Percentiles rank a stretch among this genome's conserved stretches.
These are phyloP conservation scores for Antheraea pernyi DNA, from an alignment of 1,140 invertebrate genomes.

Conservation along the genomic window DNA sequence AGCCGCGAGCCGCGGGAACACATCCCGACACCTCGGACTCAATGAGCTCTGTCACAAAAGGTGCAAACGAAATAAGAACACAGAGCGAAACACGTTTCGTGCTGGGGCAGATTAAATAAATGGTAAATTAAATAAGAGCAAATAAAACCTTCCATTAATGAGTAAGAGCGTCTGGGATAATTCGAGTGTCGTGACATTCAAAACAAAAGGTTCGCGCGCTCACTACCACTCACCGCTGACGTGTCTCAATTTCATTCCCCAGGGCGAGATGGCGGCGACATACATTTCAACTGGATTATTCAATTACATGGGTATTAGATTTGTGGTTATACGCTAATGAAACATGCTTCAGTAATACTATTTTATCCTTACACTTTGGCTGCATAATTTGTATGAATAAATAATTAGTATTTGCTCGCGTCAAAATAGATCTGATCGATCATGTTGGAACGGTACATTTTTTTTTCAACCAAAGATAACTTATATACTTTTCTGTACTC, in stretches of 20 bases:
- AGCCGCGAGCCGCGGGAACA: conserved; percentile 64
- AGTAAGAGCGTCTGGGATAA: conserved; percentile 63
- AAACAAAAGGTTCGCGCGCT: conserved; percentile 49
- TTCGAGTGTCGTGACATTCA: conserved; percentile 52
- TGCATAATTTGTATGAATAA: background rate
- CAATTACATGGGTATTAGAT: conserved; percentile 45
- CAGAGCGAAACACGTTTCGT: conserved; percentile 52
- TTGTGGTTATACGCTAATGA: conserved; percentile 36
- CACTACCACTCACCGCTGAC: conserved; percentile 9
- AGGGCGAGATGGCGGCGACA: conserved; percentile 32
- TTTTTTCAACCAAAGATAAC: too few species aligned
- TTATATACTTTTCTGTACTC: too few species aligned
- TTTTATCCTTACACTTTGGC: background rate
- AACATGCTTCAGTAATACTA: background rate
- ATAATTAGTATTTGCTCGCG: too few species aligned
- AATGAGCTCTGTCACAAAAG: conserved; percentile 75
- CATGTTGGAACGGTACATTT: too few species aligned
- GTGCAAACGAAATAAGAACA: conserved; percentile 70
- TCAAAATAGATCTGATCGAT: too few species aligned
- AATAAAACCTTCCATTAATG: conserved; percentile 71
- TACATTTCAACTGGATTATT: conserved; percentile 41
- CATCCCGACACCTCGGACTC: conserved; percentile 75
- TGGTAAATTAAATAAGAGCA: conserved; percentile 78
- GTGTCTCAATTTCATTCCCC: conserved; percentile 8
- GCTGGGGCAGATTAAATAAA: conserved; percentile 75